A percentile compares a stretch with the other conserved stretches of the same genome.
These are phyloP conservation scores for Trichopria drosophilae DNA, from an alignment of 2,888 invertebrate genomes.

Conservation along the genomic window DNA sequence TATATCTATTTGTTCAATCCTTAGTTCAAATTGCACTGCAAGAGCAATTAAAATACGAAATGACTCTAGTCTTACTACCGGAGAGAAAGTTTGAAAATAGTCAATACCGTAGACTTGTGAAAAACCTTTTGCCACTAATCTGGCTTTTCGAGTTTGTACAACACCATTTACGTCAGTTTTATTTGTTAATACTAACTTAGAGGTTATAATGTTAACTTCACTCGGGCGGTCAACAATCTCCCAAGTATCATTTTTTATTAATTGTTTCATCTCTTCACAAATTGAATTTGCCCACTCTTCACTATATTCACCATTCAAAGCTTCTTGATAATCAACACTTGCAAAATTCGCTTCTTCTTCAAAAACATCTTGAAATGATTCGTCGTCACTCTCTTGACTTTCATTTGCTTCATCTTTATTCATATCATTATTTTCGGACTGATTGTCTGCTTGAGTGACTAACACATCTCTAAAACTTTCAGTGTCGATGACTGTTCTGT, in stretches of 20 bases:
- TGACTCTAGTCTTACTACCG: constrained; percentile 10
- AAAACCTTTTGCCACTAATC: constrained; percentile 16
- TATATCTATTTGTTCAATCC: constrained; percentile 11
- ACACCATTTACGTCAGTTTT: constrained; percentile 2
- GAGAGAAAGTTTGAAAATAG: constrained; percentile 1
- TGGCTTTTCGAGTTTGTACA: constrained; percentile 4
- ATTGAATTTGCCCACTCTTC: constrained; percentile 1
- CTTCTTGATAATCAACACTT: neutral
- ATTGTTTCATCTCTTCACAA: neutral
- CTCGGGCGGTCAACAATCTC: constrained; percentile 4
- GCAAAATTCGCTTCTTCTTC: constrained; percentile 8
- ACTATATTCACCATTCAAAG: neutral
- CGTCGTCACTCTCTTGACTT: neutral
- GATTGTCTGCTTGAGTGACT: neutral
- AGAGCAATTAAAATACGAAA: constrained; percentile 4
- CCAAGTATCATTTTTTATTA: constrained; percentile 7
- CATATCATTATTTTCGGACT: neutral
- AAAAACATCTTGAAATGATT: neutral
- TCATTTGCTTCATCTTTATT: neutral
- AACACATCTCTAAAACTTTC: constrained; percentile 4
- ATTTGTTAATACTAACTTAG: constrained; percentile 6
- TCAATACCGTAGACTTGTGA: neutral
- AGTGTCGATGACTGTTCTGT: neutral
- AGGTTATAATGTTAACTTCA: constrained; percentile 1
- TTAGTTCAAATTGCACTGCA: constrained; percentile 4